Conservation (phyloP, 2,113 vertebrate species). For the Zonotrichia leucophrys region DNA sequence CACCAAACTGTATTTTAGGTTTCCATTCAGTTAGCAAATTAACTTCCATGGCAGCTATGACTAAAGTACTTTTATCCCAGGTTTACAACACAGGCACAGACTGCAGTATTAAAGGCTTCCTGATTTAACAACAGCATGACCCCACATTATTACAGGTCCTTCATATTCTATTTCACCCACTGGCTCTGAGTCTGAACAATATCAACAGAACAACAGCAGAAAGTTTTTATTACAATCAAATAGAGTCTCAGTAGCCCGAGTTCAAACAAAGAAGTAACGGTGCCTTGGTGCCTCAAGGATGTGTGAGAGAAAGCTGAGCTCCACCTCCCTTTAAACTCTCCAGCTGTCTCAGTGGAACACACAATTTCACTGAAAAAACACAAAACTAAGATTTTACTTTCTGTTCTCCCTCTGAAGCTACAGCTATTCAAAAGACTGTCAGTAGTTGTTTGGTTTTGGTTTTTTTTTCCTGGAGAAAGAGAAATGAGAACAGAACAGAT, state of each 20-base stretch:
- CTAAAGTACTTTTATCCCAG: background rate
- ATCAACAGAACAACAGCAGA: background rate
- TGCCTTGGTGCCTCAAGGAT: background rate
- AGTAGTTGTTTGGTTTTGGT: background rate
- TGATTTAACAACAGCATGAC: background rate
- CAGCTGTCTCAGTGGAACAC: background rate
- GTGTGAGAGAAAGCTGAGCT: background rate
- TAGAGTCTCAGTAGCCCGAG: background rate
- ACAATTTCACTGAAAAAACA: background rate
- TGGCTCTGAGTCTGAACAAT: background rate
- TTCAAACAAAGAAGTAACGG: background rate
- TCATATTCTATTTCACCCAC: background rate
- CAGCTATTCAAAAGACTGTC: background rate
- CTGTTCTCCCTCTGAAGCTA: background rate
- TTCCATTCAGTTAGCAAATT: slow-evolving; percentile 20
- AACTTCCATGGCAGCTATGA: background rate
- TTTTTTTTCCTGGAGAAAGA: background rate
- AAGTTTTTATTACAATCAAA: background rate
- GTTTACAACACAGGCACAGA: background rate
- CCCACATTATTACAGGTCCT: background rate
- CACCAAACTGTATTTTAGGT: background rate
- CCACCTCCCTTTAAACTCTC: background rate
- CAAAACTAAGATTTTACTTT: background rate
- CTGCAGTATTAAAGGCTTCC: background rate
- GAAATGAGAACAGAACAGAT: background rate